Percentiles rank a stretch among this genome's conserved stretches.
phyloP scores from a whole-genome alignment of 2,113 vertebrate species.

The Trematocara zebra region DNA sequence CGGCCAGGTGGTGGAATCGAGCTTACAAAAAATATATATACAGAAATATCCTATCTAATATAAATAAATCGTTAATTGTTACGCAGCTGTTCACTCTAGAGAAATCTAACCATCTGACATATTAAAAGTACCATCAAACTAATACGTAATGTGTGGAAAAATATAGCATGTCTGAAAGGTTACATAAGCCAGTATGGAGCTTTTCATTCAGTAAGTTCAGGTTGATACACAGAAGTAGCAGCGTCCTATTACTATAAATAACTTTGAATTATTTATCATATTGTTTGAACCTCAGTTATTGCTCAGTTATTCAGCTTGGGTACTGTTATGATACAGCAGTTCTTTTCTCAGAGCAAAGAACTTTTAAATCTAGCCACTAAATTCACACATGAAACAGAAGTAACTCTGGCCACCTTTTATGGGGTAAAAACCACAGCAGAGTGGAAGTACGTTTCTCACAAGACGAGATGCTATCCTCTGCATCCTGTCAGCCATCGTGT shows the following conservation, averaged over 20 bases:
- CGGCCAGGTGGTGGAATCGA: not conserved
- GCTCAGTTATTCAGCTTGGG: not conserved
- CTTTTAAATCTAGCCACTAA: not conserved
- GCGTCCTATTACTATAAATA: not conserved
- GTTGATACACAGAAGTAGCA: not conserved
- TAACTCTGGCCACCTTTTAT: rapidly evolving
- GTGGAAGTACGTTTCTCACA: not conserved
- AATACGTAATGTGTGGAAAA: not conserved
- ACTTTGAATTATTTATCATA: not conserved
- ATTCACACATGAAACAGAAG: not conserved
- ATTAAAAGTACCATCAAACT: not conserved
- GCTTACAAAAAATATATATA: not conserved
- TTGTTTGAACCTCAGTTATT: not conserved
- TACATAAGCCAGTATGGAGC: not conserved
- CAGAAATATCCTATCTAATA: not conserved
- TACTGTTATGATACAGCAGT: not conserved
- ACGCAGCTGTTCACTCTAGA: not conserved
- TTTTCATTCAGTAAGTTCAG: not conserved
- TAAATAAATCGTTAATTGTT: not conserved
- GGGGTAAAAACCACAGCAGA: not conserved
- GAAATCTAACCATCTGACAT: not conserved
- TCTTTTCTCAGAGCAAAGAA: not conserved
- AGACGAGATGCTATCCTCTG: rapidly evolving
- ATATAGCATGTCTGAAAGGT: not conserved
- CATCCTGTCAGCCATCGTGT: not conserved